These are phyloP conservation scores for Anoplolepis gracilipes DNA, from an alignment of 1,140 invertebrate genomes.

Conservation along the genomic window DNA sequence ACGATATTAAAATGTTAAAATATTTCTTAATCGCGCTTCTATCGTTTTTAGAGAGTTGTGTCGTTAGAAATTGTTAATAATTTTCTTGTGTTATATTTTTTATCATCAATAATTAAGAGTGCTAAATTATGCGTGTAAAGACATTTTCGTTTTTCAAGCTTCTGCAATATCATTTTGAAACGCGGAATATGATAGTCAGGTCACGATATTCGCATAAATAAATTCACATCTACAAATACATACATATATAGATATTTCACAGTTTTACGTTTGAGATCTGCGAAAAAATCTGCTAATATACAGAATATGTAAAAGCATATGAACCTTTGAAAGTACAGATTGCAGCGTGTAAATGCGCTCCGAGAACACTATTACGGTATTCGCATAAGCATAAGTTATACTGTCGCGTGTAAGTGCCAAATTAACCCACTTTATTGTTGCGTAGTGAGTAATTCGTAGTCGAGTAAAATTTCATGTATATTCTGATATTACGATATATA, in stretches of 20 bases:
- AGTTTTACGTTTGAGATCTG: background rate
- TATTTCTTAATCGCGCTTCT: too few relatives aligned
- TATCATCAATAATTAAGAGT: background rate
- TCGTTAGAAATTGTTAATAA: too few relatives aligned
- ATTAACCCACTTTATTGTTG: slow-evolving; percentile 67
- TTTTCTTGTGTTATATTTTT: too few relatives aligned
- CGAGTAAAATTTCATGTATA: slow-evolving; percentile 19
- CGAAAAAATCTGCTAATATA: slow-evolving; percentile 7
- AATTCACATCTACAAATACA: background rate
- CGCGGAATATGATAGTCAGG: too few relatives aligned
- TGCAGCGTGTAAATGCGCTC: background rate
- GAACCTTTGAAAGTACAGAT: background rate
- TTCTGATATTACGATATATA: background rate
- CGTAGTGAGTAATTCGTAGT: slow-evolving; percentile 8
- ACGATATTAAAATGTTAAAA: too few relatives aligned
- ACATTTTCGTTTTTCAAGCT: too few relatives aligned
- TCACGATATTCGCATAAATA: background rate
- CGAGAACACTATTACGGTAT: slow-evolving; percentile 16
- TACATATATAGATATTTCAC: background rate
- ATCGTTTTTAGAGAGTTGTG: too few relatives aligned
- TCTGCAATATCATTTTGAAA: too few relatives aligned
- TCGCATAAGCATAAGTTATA: slow-evolving; percentile 11
- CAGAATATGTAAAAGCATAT: background rate
- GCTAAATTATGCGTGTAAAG: too few relatives aligned
- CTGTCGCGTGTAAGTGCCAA: slow-evolving; percentile 61